phyloP scores from a whole-genome alignment of 2,797 vertebrate species.

The Anas bahamensis region DNA sequence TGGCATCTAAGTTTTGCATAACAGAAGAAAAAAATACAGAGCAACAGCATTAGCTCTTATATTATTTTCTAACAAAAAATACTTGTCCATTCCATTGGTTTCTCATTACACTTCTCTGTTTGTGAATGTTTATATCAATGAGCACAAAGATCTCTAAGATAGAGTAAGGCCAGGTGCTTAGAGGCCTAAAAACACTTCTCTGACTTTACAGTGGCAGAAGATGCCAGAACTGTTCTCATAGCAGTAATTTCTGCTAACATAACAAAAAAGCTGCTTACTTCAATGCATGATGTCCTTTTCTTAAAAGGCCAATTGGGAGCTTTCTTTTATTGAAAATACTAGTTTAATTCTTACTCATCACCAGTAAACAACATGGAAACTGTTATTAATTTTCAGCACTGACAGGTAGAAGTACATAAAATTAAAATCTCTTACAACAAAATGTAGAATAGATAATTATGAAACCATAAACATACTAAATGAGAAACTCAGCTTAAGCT shows the following conservation, averaged over 20 bases:
- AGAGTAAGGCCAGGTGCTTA: neutral
- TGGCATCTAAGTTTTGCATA: neutral
- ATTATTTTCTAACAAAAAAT: neutral
- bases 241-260: neutral
- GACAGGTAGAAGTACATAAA: neutral
- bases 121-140: neutral
- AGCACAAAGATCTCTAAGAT: neutral
- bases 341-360: neutral
- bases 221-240: neutral
- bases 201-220: neutral
- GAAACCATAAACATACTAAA: neutral
- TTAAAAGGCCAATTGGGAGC: neutral
- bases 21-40: neutral
- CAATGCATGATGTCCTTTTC: neutral
- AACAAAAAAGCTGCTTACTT: neutral
- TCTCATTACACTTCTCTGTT: neutral
- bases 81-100: neutral
- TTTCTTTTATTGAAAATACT: neutral
- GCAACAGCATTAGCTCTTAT: neutral
- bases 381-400: neutral
- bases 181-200: neutral
- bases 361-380: neutral
- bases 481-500: neutral
- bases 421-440: neutral
- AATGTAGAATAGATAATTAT: neutral